These are phyloP conservation scores for Pentamera pediparva DNA, from an alignment of 53 echinoderm and acorn worm genomes.

Conservation along the genomic window DNA sequence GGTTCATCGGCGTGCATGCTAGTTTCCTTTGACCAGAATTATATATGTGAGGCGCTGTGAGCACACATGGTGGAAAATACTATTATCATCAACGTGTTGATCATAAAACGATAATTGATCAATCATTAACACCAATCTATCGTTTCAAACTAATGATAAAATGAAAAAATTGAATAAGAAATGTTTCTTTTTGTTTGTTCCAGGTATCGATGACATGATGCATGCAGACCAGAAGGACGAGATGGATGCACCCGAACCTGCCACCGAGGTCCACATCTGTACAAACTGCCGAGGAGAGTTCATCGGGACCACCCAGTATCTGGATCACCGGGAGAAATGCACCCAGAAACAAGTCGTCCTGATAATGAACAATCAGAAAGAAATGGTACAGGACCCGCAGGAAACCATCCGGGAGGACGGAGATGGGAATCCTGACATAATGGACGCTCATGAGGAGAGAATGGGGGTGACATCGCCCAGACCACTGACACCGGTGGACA, in stretches of 20 bases:
- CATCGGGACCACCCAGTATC: constrained; percentile 67
- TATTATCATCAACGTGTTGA: too few relatives aligned
- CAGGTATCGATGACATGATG: constrained; percentile 29
- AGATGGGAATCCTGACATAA: neutral
- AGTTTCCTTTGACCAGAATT: too few relatives aligned
- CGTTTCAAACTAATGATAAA: neutral
- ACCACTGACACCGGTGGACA: too few relatives aligned
- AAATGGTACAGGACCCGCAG: neutral
- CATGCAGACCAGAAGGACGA: constrained; percentile 30
- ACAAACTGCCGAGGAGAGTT: constrained; percentile 95
- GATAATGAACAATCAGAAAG: constrained; percentile 56
- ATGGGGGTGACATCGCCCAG: neutral
- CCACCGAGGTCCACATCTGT: constrained; percentile 76
- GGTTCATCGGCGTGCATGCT: too few relatives aligned
- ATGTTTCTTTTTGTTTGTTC: neutral
- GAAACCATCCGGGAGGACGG: too few relatives aligned
- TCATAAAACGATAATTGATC: too few relatives aligned
- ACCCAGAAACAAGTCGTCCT: constrained; percentile 79
- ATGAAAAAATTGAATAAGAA: neutral
- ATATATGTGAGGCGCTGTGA: too few relatives aligned
- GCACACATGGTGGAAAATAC: too few relatives aligned
- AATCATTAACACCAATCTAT: neutral
- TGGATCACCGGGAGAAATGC: constrained; percentile 80
- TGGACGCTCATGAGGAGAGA: neutral
- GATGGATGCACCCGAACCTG: neutral